Percentiles rank a stretch among this genome's conserved stretches.
Conservation (phyloP, 2,888 invertebrate genomes). For the Tortrix viridana region DNA sequence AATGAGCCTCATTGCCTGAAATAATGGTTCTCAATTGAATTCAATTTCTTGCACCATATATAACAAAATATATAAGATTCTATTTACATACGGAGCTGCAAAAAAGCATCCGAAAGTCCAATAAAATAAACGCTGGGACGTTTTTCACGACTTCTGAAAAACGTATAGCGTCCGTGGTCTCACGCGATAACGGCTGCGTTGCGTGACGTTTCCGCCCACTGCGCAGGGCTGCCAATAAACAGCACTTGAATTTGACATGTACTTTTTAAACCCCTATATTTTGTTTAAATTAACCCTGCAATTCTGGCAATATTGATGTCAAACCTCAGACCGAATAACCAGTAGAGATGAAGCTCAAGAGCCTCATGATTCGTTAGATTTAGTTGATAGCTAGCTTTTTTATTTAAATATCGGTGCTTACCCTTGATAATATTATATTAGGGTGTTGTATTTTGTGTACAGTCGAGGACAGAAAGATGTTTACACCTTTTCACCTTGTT, state of each 20-base stretch:
- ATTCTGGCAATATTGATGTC: neutral
- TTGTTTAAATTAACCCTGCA: neutral
- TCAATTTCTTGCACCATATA: no score
- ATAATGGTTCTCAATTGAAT: no score
- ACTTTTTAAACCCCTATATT: neutral
- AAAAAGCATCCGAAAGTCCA: conserved; percentile 16
- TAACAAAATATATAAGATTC: neutral
- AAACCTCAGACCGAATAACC: no score
- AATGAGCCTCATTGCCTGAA: no score
- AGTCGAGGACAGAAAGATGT: no score
- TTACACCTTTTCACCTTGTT: no score
- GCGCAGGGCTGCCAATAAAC: conserved; percentile 16
- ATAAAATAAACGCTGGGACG: conserved; percentile 30
- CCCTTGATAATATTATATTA: neutral
- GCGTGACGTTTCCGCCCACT: conserved; percentile 55
- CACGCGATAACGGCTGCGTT: conserved; percentile 50
- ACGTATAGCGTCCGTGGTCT: conserved; percentile 41
- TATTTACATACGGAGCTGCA: neutral
- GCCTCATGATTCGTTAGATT: neutral
- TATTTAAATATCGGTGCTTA: no score
- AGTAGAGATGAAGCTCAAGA: no score
- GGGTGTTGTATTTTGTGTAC: neutral
- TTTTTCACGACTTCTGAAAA: conserved; percentile 49
- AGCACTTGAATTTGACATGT: neutral
- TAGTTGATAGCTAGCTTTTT: neutral